Evolutionary conservation across 2,888 invertebrate species (phyloP).

Genomic region (Aproaerema taeniolella): DNA sequence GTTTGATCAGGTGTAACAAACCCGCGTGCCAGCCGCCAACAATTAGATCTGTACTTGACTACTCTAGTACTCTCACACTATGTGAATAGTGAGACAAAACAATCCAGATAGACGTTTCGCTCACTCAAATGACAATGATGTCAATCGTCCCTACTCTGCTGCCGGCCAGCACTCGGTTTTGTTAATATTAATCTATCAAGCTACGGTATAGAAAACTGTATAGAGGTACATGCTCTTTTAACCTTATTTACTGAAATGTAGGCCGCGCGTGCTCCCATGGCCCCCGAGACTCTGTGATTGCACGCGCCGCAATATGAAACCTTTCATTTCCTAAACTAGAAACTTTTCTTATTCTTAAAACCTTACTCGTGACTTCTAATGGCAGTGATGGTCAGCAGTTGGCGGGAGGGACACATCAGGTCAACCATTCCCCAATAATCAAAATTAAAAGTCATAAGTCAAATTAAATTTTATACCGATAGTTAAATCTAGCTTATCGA

Average conservation of each 20-base stretch:
- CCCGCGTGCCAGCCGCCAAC: no score
- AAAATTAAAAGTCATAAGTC: slow-evolving; percentile 40
- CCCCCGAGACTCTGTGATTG: slow-evolving; percentile 12
- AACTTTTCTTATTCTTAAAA: slow-evolving; percentile 35
- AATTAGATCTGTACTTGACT: no score
- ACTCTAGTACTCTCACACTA: no score
- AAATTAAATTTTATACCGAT: slow-evolving; percentile 40
- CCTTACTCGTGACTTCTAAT: slow-evolving; percentile 54
- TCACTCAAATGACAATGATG: no score
- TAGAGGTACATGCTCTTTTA: slow-evolving; percentile 2
- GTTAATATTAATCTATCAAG: no score
- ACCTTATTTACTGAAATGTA: not conserved
- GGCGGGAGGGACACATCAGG: slow-evolving; percentile 51
- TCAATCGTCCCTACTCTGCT: no score
- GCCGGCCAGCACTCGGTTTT: no score
- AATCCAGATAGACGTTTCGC: no score
- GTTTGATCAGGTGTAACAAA: no score
- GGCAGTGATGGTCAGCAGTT: slow-evolving; percentile 70
- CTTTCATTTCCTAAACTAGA: slow-evolving; percentile 38
- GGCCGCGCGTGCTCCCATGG: slow-evolving; percentile 4
- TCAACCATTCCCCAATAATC: slow-evolving; percentile 48
- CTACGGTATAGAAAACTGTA: no score
- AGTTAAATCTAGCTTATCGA: slow-evolving; percentile 26
- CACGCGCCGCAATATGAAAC: slow-evolving; percentile 25
- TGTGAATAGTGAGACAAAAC: no score